Evolutionary conservation across 2,113 vertebrate species (phyloP), one percentile per base, ranked within the genome.

Genomic region (Syngnathus typhle): DNA sequence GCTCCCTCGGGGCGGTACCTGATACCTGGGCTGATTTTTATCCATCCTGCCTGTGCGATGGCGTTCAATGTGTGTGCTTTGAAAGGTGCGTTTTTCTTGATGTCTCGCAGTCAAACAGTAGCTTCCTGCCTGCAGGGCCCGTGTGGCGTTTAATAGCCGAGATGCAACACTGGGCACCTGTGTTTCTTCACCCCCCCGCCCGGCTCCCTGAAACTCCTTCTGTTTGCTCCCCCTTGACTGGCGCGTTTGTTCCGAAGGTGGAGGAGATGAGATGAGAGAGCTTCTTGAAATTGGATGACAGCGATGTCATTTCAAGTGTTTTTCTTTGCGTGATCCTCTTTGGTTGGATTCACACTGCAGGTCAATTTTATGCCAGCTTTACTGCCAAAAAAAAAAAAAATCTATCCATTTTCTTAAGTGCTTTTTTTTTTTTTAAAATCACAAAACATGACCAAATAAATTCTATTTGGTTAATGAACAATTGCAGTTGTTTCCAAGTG

Each of bases 1-100:
- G 88, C 64, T 82, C 82, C 90, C 85, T 86, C 68, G 21, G 90
- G 90, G 86, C 84, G 80, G 77, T 78, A 90, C 85, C 80, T 82
- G 90, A 91, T 89, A 89, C 89, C 89, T 80, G 76, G 60, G 68
- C 71, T 80, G 85, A 89, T 89, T 85, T 51, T 79, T 88, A 88
- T 85, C 87, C 83, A 78, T 72, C 67, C 69, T 55, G 1, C 23
- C 78, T 82, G 65, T 81, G 72, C 78, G 15, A 63, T 74, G 65
- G 74, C 68, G 71, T 73, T 75, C 75, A 43, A 52, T 83, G 78
- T 78, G 79, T 78, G 84, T 84, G 81, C 82, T 76, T 82, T 89
- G 79, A 86, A 82, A 87, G 78, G 85, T 89, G 85, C 79, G 82
- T 86, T 88, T 87, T 88, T 87, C 88, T 88, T 89, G 86, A 88